These are phyloP conservation scores for Heliothis subflexa DNA, from an alignment of 1,140 invertebrate species.

Conservation along the genomic window DNA sequence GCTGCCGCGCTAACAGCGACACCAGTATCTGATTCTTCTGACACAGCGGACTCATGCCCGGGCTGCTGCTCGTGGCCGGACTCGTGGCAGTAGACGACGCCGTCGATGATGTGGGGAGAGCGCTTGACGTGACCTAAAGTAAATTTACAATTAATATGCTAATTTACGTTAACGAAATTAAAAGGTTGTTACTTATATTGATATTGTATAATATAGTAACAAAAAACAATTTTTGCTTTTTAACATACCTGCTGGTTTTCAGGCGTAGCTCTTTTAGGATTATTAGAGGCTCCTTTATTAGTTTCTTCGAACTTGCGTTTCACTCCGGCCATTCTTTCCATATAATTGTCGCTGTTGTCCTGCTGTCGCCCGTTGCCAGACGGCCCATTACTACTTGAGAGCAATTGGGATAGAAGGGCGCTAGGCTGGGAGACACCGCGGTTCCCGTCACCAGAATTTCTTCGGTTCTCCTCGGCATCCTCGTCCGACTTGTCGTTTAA, in stretches of 20 bases:
- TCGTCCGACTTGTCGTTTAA: conserved; percentile 94
- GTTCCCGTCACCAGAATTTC: conserved; percentile 70
- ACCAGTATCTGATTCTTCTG: conserved; percentile 96
- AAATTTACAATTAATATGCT: conserved; percentile 2
- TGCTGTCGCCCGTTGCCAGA: conserved; percentile 70
- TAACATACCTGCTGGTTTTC: conserved; percentile 88
- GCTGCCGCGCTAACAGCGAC: conserved; percentile 92
- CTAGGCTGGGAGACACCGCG: conserved; percentile 89
- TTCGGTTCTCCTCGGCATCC: conserved; percentile 88
- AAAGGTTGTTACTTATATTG: too few relatives aligned
- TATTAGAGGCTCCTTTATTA: conserved; percentile 81
- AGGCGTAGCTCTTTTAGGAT: conserved; percentile 85
- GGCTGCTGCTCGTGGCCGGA: conserved; percentile 72
- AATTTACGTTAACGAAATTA: too few relatives aligned
- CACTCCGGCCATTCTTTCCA: conserved; percentile 81
- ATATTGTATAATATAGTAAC: too few relatives aligned
- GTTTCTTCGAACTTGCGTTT: conserved; percentile 88
- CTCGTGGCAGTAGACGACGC: conserved; percentile 62
- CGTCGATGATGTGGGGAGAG: conserved; percentile 62
- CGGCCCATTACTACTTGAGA: conserved; percentile 88
- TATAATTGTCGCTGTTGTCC: conserved; percentile 86
- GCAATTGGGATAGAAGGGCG: conserved; percentile 92
- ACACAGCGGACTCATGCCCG: conserved; percentile 89
- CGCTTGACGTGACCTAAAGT: conserved; percentile 75
- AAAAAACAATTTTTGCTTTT: background rate